Evolutionary conservation across 2,888 invertebrate species (phyloP), one percentile per base, ranked within the genome.

Genomic region (Ophion ventricosus): DNA sequence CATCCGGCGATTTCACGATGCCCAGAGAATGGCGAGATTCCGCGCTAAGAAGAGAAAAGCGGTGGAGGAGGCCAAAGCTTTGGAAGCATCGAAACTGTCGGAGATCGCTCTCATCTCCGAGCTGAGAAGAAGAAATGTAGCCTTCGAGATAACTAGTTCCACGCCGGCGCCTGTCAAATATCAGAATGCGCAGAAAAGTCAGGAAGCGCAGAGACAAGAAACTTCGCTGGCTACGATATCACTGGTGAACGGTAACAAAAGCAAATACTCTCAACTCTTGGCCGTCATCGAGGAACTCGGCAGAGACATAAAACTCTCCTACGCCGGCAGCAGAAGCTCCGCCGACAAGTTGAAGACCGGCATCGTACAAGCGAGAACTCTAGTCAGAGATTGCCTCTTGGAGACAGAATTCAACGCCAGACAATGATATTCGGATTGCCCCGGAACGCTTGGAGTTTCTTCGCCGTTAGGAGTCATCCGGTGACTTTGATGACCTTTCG

Each of bases 231-330:
- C 83, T n/a, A 72, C 67, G 5, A 63, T 81, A 23, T 74, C 87
- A 7, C 40, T 70, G n/a, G 82, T 81, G 23, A 93, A 93, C 82
- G 43, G 43, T 14, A 96, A 96, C 3, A 96, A 96, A 91, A 97
- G 97, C 40, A 99, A 98, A 94, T 99, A 99, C 93, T 97, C 97
- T 76, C 98, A 99, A 93, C 94, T 99, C 66, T 93, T 98, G 90
- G 96, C 97, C 3, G 97, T 98, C 1, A 98, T 99, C 86, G 98
- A 99, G 93, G 98, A 99, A 94, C 97, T 99, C 96, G 98, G 98
- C 85, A 97, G 97, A 91, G 98, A 99, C 94, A 97, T 99, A 84
- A 95, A 98, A 88, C 98, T 99, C 43, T 98, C 98, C 23, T 99
- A 99, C 93, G 97, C 99, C 0, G 98, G 98, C 23, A 99, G 98